Evolutionary conservation across 2,797 vertebrate genomes (phyloP), one percentile per base, ranked within the genome.

Genomic region (Ceyx erithaca): DNA sequence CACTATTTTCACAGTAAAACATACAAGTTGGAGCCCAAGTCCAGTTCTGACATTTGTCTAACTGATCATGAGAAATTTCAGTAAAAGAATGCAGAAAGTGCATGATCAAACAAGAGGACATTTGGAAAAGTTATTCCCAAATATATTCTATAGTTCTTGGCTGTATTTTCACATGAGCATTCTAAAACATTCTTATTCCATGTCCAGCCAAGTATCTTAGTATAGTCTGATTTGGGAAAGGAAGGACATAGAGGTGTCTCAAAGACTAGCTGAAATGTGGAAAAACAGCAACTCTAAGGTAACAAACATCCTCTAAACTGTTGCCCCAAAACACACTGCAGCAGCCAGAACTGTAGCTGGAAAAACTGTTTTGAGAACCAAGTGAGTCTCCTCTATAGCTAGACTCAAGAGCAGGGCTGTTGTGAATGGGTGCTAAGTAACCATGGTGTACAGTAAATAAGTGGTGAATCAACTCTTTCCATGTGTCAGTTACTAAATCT

Each of bases 21-120:
- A 51, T 5, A 35, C 3, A 46, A 26, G 16, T 9, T 69, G 9
- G 35, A 89, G 85, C 9, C 5, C 31, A 67, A 57, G 21, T 41
- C 6, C 13, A 58, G 10, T 86, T 84, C 37, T 54, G 15, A 66
- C 28, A 33, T 52, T 30, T 37, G 19, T n/a, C 26, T 57, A 73
- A 25, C 22, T 17, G 14, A 21, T 21, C 9, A 37, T 9, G 3
- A 92, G 37, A 80, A 30, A 18, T 13, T 5, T 15, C 14, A 46
- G 25, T 2, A 8, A 20, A 12, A 14, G 12, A 12, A 8, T 7
- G 6, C 5, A 85, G 10, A 46, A 66, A 59, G 13, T 1, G 0
- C 8, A 23, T 9, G 9, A 80, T 55, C 14, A 31, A 89, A 43
- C 17, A 62, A 40, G 33, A 52, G 4, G 3, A 71, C 3, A 43